Conservation (phyloP, 1,140 invertebrate species). For the Papilio machaon region DNA sequence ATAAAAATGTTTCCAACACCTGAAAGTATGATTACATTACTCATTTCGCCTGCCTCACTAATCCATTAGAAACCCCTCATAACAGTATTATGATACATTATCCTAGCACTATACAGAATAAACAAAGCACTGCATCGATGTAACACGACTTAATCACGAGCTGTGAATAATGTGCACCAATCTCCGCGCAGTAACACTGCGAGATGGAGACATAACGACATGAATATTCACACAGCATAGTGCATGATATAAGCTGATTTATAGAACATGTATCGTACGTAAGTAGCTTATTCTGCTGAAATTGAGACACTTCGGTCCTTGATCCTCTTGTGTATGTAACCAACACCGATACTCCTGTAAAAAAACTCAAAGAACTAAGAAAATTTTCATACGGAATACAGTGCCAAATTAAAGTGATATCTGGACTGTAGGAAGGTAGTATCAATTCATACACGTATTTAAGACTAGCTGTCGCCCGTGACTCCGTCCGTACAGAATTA, state of each 20-base stretch:
- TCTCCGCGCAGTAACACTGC: background rate
- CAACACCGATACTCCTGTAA: no score
- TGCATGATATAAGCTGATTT: constrained; percentile 5
- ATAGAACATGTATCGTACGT: background rate
- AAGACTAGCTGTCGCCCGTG: no score
- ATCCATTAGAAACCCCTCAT: no score
- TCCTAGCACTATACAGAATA: background rate
- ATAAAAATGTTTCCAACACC: no score
- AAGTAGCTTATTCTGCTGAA: background rate
- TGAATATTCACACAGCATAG: constrained; percentile 4
- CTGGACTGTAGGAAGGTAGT: no score
- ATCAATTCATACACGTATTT: no score
- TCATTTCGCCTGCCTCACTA: background rate
- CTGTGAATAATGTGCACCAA: background rate
- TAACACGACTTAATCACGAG: constrained; percentile 11
- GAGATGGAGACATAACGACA: background rate
- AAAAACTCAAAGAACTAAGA: no score
- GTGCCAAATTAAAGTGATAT: no score
- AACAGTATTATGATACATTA: background rate
- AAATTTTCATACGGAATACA: no score
- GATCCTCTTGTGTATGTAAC: background rate
- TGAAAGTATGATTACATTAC: no score
- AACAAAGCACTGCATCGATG: background rate
- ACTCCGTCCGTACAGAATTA: no score
- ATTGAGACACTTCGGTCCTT: background rate